These are phyloP conservation scores for Phymanthus crucifer DNA, from an alignment of 92 coral and sea anemone species.

Conservation along the genomic window DNA sequence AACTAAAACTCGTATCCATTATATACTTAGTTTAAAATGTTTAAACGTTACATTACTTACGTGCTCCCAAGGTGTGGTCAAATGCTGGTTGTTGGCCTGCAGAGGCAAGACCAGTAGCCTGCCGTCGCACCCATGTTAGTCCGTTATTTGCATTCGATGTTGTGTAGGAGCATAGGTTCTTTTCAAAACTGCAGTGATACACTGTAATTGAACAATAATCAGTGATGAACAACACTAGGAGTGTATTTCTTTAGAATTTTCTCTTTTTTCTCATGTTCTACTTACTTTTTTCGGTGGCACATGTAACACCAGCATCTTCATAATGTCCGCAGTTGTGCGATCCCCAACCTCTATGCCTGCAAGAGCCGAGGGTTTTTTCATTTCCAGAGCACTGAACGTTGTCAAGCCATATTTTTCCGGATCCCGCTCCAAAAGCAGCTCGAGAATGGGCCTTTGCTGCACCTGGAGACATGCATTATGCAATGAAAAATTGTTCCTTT, in stretches of 20 bases:
- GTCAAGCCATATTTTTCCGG: slow-evolving; percentile 43
- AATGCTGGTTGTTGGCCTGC: not conserved
- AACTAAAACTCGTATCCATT: no score
- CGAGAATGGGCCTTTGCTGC: slow-evolving; percentile 7
- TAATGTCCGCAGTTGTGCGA: slow-evolving; percentile 33
- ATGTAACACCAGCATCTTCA: slow-evolving; percentile 50
- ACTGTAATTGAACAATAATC: no score
- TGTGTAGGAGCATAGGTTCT: slow-evolving; percentile 14
- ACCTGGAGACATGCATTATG: not conserved
- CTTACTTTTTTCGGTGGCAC: slow-evolving; percentile 11
- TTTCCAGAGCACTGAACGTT: slow-evolving; percentile 22
- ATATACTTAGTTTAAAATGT: no score
- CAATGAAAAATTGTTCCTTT: no score
- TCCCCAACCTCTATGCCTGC: slow-evolving; percentile 34
- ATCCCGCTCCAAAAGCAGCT: slow-evolving; percentile 13
- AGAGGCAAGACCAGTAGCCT: not conserved
- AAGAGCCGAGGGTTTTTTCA: slow-evolving; percentile 18
- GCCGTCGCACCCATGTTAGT: not conserved
- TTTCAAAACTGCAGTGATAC: slow-evolving; percentile 32
- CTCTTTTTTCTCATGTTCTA: not conserved
- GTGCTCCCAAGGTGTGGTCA: slow-evolving; percentile 4
- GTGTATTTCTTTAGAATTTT: not conserved
- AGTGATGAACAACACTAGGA: not conserved
- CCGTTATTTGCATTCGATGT: not conserved
- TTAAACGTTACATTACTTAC: not conserved